Percentiles rank a stretch among this genome's conserved stretches.
phyloP scores from a whole-genome alignment of 2,113 vertebrate species.

The Cyanistes caeruleus region DNA sequence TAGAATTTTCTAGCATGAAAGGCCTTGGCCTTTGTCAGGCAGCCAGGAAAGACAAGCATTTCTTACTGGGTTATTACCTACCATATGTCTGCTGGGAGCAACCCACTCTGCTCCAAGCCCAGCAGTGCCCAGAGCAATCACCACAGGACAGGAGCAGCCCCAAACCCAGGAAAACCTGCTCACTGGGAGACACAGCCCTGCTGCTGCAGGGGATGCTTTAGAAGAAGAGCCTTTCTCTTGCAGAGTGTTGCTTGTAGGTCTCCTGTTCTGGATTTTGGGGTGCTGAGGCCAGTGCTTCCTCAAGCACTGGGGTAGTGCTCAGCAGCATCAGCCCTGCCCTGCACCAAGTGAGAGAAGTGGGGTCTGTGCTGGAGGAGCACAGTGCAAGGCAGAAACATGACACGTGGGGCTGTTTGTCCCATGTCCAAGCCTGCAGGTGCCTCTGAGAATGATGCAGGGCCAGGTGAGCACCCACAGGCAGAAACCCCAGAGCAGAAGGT shows the following conservation, averaged over 20 bases:
- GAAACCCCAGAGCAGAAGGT: fast-evolving
- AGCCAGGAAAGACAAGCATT: background rate
- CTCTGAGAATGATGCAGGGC: background rate
- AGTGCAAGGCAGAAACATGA: background rate
- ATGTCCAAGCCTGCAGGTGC: background rate
- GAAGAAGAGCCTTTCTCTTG: background rate
- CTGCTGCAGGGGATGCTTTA: background rate
- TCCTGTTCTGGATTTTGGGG: background rate
- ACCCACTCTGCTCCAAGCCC: background rate
- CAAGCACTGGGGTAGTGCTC: background rate
- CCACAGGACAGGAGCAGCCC: fast-evolving
- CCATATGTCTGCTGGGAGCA: background rate
- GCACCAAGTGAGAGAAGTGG: background rate
- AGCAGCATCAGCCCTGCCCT: background rate
- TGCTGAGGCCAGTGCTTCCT: fast-evolving
- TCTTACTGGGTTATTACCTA: background rate
- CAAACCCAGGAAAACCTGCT: background rate
- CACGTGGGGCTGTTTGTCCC: background rate
- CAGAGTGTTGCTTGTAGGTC: background rate
- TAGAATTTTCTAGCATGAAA: slow-evolving; percentile 65
- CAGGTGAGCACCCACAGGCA: background rate
- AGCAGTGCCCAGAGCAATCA: background rate
- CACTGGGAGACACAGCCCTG: background rate
- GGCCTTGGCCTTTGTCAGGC: slow-evolving; percentile 6
- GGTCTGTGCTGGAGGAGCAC: background rate